Evolutionary conservation across 2,888 invertebrate genomes (phyloP), one percentile per base, ranked within the genome.

Genomic region (Neoascia interrupta): DNA sequence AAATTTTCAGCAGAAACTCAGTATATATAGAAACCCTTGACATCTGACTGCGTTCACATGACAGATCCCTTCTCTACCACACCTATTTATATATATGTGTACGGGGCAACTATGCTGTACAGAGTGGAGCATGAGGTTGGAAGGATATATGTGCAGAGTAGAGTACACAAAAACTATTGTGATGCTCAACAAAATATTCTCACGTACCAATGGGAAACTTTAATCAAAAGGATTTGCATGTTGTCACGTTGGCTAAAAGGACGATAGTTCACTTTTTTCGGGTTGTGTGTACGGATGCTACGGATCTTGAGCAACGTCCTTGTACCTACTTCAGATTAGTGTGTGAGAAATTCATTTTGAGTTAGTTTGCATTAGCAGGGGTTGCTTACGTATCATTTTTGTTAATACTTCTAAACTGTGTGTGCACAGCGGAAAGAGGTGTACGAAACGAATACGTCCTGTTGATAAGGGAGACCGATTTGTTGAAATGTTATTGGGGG

Each of bases 161-260:
- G 41, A 54, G 66, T 72, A 79, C 66, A 72, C 60, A 60, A 45
- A 79, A 79, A 79, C 79, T 79, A 72, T 72, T 72, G 66, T 66
- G 79, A 79, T 72, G 60, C 49, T 72, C 61, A 54, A 72, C 72
- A 54, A 76, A 76, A 76, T 79, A 79, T 51, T 66, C 79, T 66
- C 79, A 72, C 79, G 79, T 79, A 72, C 49, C 79, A 79, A 79
- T 72, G 72, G 66, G 49, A 53, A 66, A 72, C 41, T 79, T 79
- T 79, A 79, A 79, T 79, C 79, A 79, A 79, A 79, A 79, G 79
- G 79, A 79, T 79, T 79, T 79, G 72, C 79, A 79, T 79, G 79
- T 79, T 72, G 72, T 79, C 79, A 79, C 79, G 79, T 72, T 79
- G 64, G 54, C 53, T 69, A 66, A 66, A 72, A 61, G 66, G 66